Evolutionary conservation across 2,888 invertebrate genomes (phyloP).

Genomic region (Erpobdella octoculata): DNA sequence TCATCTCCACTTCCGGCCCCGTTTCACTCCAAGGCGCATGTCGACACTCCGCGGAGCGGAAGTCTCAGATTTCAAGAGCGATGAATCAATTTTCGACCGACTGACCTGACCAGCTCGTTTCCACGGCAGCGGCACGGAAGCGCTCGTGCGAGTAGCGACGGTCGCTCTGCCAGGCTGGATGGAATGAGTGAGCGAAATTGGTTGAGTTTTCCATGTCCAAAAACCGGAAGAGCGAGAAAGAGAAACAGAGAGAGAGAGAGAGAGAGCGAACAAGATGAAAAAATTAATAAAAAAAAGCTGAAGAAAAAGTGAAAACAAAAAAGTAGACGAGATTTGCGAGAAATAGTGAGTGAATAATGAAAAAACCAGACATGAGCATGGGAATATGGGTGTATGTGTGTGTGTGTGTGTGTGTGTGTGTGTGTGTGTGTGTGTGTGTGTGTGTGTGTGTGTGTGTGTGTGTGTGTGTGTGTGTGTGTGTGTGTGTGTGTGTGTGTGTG

Average conservation of each 20-base stretch:
- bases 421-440: background rate
- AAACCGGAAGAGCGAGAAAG: background rate
- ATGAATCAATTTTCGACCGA: too few relatives aligned
- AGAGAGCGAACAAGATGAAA: background rate
- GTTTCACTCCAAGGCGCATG: too few relatives aligned
- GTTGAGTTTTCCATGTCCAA: background rate
- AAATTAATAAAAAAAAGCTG: background rate
- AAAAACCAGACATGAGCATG: background rate
- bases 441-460: background rate
- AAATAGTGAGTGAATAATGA: background rate
- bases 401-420: constrained; percentile 11
- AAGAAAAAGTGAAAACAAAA: background rate
- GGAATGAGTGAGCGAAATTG: background rate
- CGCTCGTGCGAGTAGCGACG: background rate
- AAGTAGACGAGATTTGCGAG: background rate
- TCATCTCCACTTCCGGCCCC: too few relatives aligned
- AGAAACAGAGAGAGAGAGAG: background rate
- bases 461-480: constrained; percentile 16
- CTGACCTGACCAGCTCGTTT: too few relatives aligned
- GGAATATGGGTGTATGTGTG: background rate
- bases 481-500: constrained; percentile 8
- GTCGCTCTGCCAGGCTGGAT: background rate
- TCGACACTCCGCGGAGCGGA: too few relatives aligned
- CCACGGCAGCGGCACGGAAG: background rate
- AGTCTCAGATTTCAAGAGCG: too few relatives aligned